These are phyloP conservation scores for Podilymbus podiceps DNA, from an alignment of 2,113 vertebrate genomes.

Conservation along the genomic window DNA sequence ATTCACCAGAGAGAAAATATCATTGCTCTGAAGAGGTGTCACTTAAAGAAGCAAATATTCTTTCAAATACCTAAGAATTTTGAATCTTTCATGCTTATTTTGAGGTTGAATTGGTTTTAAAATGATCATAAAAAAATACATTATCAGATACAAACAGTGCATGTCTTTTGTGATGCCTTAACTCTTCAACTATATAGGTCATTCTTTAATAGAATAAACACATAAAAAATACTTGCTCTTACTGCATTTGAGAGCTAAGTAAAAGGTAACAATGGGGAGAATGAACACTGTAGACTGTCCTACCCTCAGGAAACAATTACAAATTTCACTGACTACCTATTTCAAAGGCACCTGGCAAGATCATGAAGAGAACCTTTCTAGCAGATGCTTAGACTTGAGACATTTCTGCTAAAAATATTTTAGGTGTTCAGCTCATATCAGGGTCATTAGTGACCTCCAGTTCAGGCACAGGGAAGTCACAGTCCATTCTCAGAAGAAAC, in stretches of 20 bases:
- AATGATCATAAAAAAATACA: background rate
- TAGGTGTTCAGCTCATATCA: background rate
- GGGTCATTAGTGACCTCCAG: background rate
- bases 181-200: accelerated
- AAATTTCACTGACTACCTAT: background rate
- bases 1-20: background rate
- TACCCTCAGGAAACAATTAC: background rate
- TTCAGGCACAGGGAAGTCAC: background rate
- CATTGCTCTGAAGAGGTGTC: background rate
- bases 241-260: background rate
- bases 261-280: background rate
- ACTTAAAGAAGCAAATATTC: background rate
- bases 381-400: background rate
- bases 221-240: background rate
- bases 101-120: background rate
- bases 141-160: background rate
- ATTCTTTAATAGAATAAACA: background rate
- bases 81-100: background rate
- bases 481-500: background rate
- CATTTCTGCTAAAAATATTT: background rate
- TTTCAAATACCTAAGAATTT: background rate
- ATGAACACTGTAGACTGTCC: background rate
- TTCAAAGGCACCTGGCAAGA: background rate
- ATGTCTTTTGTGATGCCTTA: background rate
- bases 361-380: background rate